Evolutionary conservation across 2,113 vertebrate genomes (phyloP).

Genomic region (Neoarius graeffei): DNA sequence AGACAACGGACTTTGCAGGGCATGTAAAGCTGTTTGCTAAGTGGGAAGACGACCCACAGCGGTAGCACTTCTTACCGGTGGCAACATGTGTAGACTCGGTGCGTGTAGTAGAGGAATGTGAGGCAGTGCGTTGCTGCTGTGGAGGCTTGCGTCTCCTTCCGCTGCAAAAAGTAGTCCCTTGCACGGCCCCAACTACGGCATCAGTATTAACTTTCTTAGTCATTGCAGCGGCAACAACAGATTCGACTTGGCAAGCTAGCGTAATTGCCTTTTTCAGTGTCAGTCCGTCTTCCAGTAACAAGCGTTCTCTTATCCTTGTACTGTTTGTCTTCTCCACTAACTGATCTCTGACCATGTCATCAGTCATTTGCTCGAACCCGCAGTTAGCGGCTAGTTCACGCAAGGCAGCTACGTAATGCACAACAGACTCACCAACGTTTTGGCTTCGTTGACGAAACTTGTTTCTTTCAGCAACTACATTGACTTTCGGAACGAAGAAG

Average conservation of each 20-base stretch:
- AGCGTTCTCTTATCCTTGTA: neutral
- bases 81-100: too few species aligned
- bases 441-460: neutral
- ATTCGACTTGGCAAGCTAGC: conserved; percentile 12
- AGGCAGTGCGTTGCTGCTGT: too few species aligned
- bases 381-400: neutral
- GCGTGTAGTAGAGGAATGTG: too few species aligned
- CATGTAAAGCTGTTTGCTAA: too few species aligned
- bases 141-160: too few species aligned
- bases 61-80: too few species aligned
- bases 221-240: neutral
- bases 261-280: conserved; percentile 24
- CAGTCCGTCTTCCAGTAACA: conserved; percentile 22
- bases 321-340: conserved; percentile 7
- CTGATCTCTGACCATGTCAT: conserved; percentile 27
- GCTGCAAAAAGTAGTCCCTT: too few species aligned
- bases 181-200: too few species aligned
- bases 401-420: conserved; percentile 21
- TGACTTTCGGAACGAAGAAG: conserved; percentile 5
- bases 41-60: too few species aligned
- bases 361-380: neutral
- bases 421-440: neutral
- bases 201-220: too few species aligned
- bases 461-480: conserved; percentile 23
- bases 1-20: too few species aligned